Conservation (phyloP, 2,888 invertebrate species). For the Cerastis rubricosa region DNA sequence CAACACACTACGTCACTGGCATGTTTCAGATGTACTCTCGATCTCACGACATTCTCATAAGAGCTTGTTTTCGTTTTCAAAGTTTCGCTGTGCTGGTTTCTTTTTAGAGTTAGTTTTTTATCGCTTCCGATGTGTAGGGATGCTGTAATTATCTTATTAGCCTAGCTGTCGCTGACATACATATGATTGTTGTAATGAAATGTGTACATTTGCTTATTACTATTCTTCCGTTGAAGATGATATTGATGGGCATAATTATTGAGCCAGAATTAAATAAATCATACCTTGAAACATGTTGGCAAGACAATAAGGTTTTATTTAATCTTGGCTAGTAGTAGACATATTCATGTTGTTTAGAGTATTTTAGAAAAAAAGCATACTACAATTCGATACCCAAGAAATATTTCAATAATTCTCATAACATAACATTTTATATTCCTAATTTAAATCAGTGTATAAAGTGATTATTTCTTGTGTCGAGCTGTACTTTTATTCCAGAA, state of each 20-base stretch:
- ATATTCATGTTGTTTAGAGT: conserved; percentile 61
- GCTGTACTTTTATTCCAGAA: conserved; percentile 56
- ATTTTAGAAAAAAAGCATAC: conserved; percentile 53
- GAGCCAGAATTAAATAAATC: conserved; percentile 71
- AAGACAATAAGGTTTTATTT: conserved; percentile 66
- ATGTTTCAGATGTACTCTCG: conserved; percentile 71
- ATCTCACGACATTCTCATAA: conserved; percentile 81
- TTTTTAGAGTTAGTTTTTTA: conserved; percentile 78
- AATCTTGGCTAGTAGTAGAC: conserved; percentile 67
- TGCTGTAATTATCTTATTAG: conserved; percentile 79
- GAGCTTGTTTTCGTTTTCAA: conserved; percentile 83
- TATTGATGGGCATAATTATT: conserved; percentile 62
- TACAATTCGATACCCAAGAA: conserved; percentile 61
- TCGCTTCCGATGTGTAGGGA: conserved; percentile 79
- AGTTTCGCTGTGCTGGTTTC: conserved; percentile 84
- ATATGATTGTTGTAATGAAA: conserved; percentile 68
- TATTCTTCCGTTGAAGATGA: conserved; percentile 66
- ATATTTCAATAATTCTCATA: conserved; percentile 14
- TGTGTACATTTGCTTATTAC: conserved; percentile 71
- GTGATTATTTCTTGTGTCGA: conserved; percentile 59
- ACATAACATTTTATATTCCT: background rate
- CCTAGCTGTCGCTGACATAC: conserved; percentile 75
- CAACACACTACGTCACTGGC: conserved; percentile 71
- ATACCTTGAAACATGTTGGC: conserved; percentile 65
- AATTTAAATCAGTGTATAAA: conserved; percentile 5